Evolutionary conservation across 2,113 vertebrate species (phyloP), one percentile per base, ranked within the genome.

Genomic region (Opisthocomus hoazin): DNA sequence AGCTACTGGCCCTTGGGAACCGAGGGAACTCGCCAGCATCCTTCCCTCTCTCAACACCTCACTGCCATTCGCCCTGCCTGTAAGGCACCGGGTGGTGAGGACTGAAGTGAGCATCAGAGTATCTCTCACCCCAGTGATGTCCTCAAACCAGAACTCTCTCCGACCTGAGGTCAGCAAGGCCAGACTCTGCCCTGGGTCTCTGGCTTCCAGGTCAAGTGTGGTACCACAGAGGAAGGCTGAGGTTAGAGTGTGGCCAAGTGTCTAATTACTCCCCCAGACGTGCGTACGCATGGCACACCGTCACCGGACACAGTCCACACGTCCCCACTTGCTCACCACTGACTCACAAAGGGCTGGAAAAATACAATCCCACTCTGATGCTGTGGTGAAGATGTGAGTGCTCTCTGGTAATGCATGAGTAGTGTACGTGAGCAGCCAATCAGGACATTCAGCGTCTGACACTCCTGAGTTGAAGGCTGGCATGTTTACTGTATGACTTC

Each of bases 341-440:
- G 96, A 97, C 85, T 97, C 96, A 97, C 18, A 5, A 75, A 51
- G 87, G 77, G 90, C 77, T 83, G 93, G 92, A 87, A 97, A 95
- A 90, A 80, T 24, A 88, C 84, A 73, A 12, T 34, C 45, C 53
- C 37, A 27, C 60, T 84, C n/a, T 75, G 73, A 66, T 84, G 63
- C 65, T 77, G 65, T 3, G 57, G 66, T 43, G 69, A 79, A 69
- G 24, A 77, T 34, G 37, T 69, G 61, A 91, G 34, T 76, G 43
- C 66, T 97, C 30, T 89, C 77, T 89, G 93, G 70, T 80, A 91
- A 78, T 41, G 20, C 9, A 20, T 91, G 84, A 96, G 71, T 43
- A 84, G 84, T 2, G 4, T n/a, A 22, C 7, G 5, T 80, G 74
- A 94, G 63, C 70, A 93, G 45, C 70, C 66, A 87, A 5, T 46